phyloP scores from a whole-genome alignment of 2,888 invertebrate species.

The Andrena marginata region DNA sequence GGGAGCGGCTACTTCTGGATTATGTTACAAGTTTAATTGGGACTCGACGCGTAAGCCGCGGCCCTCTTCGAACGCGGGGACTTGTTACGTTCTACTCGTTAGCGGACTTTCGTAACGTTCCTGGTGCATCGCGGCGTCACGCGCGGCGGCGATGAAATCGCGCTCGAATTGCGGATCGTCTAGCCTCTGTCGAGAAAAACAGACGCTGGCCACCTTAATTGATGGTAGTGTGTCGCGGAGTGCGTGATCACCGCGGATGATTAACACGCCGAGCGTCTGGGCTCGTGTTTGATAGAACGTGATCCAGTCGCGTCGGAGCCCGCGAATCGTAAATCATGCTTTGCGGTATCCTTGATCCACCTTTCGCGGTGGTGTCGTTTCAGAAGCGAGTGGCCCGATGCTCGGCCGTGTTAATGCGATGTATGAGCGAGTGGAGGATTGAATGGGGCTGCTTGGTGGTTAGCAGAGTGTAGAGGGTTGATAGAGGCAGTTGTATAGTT shows the following conservation, averaged over 20 bases:
- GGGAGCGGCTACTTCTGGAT: conserved; percentile 7
- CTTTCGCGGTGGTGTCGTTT: neutral
- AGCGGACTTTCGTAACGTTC: neutral
- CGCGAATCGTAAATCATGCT: neutral
- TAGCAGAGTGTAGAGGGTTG: neutral
- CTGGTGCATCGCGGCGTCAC: neutral
- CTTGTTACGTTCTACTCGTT: conserved; percentile 3
- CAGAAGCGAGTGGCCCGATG: neutral
- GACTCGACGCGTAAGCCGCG: conserved; percentile 13
- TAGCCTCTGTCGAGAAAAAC: neutral
- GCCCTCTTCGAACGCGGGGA: neutral
- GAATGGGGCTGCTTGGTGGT: neutral
- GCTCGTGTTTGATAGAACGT: neutral
- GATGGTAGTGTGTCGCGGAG: neutral
- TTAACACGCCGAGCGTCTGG: neutral
- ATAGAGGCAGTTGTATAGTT: neutral
- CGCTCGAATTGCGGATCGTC: neutral
- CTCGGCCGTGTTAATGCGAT: neutral
- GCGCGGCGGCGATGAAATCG: neutral
- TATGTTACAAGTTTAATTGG: conserved; percentile 34
- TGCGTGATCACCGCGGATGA: neutral
- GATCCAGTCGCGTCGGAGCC: neutral
- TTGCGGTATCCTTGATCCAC: neutral
- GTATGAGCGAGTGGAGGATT: neutral
- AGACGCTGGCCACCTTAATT: neutral